Percentiles rank a stretch among this genome's conserved stretches.
Evolutionary conservation across 2,888 invertebrate genomes (phyloP).

Genomic region (Stratiomys singularior): DNA sequence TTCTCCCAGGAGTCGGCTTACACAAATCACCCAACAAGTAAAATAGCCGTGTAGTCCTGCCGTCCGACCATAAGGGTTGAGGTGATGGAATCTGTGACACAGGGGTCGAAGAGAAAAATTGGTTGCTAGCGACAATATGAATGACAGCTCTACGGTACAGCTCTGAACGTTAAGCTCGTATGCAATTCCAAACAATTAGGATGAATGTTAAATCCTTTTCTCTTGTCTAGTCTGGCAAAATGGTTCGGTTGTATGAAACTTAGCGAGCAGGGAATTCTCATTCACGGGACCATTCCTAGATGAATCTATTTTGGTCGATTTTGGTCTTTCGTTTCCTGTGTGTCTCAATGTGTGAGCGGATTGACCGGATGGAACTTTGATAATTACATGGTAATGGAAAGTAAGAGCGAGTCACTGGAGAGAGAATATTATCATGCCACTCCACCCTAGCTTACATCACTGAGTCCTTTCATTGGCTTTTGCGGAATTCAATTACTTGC

Average conservation of each 20-base stretch:
- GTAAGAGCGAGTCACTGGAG: not conserved
- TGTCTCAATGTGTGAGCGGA: slow-evolving; percentile 11
- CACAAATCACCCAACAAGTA: not conserved
- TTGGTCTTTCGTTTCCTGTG: not conserved
- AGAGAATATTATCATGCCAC: not conserved
- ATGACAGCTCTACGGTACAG: not conserved
- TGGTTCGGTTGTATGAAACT: not conserved
- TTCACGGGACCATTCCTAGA: not conserved
- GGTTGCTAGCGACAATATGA: not conserved
- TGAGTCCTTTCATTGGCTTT: slow-evolving; percentile 37
- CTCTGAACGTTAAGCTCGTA: not conserved
- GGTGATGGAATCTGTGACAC: not conserved
- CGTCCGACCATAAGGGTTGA: not conserved
- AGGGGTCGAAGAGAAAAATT: not conserved
- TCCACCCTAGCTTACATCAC: not conserved
- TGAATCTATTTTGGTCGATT: slow-evolving; percentile 14
- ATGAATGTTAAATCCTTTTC: slow-evolving; percentile 22
- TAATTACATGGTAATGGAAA: slow-evolving; percentile 15
- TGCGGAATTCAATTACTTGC: slow-evolving; percentile 44
- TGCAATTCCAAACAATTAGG: slow-evolving; percentile 32
- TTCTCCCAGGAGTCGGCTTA: not conserved
- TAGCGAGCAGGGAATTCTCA: not conserved
- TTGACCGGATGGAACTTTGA: slow-evolving; percentile 31
- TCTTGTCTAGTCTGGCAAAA: not conserved
- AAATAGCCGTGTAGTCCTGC: not conserved